These are phyloP conservation scores for Malaclemys terrapin DNA, from an alignment of 2,113 vertebrate genomes.

Conservation along the genomic window DNA sequence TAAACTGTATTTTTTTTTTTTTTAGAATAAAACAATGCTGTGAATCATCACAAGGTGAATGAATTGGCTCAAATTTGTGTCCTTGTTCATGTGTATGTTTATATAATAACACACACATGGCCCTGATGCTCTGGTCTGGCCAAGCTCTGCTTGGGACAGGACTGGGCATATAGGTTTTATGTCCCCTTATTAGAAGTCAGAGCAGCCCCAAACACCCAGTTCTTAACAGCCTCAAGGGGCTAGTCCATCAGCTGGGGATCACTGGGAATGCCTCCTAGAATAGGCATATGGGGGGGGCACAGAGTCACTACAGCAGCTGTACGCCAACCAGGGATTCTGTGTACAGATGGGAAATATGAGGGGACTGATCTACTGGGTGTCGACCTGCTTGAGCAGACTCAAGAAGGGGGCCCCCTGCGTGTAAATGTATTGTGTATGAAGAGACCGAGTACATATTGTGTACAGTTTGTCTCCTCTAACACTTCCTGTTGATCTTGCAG, in stretches of 20 bases:
- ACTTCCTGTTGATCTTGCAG: neutral
- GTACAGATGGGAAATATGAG: neutral
- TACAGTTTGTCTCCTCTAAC: neutral
- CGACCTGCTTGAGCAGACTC: neutral
- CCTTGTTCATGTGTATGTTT: accelerated
- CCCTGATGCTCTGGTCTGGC: neutral
- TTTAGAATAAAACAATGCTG: slow-evolving; percentile 24
- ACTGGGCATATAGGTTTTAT: neutral
- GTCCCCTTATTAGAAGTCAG: neutral
- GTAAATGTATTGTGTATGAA: neutral
- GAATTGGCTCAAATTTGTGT: neutral
- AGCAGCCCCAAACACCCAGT: neutral
- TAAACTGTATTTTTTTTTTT: slow-evolving; percentile 22
- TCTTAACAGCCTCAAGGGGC: accelerated
- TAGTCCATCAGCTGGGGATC: neutral
- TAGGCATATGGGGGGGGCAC: neutral
- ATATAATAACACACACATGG: neutral
- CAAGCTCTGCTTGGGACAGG: neutral
- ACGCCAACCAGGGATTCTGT: neutral
- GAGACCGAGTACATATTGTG: neutral
- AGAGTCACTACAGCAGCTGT: neutral
- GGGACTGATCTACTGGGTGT: neutral
- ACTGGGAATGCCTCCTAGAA: neutral
- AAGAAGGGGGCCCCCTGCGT: neutral
- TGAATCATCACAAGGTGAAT: slow-evolving; percentile 43